phyloP scores from a whole-genome alignment of 2,113 vertebrate genomes.

The Aepyceros melampus region DNA sequence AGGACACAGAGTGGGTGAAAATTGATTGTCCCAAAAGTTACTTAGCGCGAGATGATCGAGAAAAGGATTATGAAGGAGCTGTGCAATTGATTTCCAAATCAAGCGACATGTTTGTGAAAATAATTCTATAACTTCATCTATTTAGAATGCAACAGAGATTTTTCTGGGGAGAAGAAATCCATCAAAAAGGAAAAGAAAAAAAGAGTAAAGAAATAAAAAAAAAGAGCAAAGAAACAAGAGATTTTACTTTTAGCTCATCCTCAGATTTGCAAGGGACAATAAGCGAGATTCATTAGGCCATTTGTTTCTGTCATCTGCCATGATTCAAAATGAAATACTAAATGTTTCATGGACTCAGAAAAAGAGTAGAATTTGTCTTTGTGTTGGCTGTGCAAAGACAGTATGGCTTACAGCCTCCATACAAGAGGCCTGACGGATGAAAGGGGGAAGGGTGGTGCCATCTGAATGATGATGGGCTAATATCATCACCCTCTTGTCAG shows the following conservation, averaged over 20 bases:
- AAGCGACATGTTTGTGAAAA: conserved; percentile 66
- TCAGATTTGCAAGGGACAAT: conserved; percentile 93
- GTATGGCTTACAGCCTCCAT: conserved; percentile 85
- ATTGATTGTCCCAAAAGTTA: not conserved
- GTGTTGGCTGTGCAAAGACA: conserved; percentile 89
- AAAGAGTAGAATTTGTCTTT: conserved; percentile 99
- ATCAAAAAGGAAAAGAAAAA: conserved; percentile 27
- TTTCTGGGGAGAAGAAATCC: conserved; percentile 60
- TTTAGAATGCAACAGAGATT: conserved; percentile 61
- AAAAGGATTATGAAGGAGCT: not conserved
- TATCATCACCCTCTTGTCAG: conserved; percentile 99
- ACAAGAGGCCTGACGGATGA: conserved; percentile 95
- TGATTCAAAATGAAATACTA: conserved; percentile 99
- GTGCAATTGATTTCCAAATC: conserved; percentile 8
- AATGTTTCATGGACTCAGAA: conserved; percentile 99
- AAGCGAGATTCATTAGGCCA: conserved; percentile 99
- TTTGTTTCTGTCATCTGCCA: conserved; percentile 99
- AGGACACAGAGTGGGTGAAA: conserved; percentile 29
- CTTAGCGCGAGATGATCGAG: not conserved
- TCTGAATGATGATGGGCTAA: conserved; percentile 99
- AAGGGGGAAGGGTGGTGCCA: conserved; percentile 94
- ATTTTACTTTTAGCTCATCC: conserved; percentile 89
- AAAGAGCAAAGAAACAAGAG: conserved; percentile 73
- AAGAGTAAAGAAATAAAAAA: not conserved
- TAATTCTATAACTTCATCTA: conserved; percentile 61